Evolutionary conservation across 1,140 invertebrate species (phyloP).

Genomic region (Trinorchestia longiramus): DNA sequence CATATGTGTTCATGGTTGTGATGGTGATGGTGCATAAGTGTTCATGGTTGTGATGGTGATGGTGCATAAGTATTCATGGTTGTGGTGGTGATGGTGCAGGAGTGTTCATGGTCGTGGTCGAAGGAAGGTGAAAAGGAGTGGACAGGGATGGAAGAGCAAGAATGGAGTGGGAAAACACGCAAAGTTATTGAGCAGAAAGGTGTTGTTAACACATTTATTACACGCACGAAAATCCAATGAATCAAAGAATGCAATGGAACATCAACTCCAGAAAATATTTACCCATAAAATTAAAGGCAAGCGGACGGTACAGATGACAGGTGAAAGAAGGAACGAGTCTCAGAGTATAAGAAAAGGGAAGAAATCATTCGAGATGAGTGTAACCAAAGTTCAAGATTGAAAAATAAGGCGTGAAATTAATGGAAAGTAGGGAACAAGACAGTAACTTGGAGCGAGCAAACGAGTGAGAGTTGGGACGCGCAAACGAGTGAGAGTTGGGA

Average conservation of each 20-base stretch:
- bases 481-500: background rate
- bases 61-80: background rate
- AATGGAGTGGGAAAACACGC: background rate
- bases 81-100: background rate
- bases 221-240: background rate
- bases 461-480: background rate
- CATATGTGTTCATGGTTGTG: background rate
- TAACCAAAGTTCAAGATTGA: background rate
- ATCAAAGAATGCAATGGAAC: background rate
- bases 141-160: background rate
- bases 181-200: background rate
- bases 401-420: background rate
- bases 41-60: background rate
- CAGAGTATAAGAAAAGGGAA: background rate
- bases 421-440: too few relatives aligned
- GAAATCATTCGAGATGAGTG: background rate
- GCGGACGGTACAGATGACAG: background rate
- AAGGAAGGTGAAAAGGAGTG: background rate
- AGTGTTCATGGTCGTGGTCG: background rate
- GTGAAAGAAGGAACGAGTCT: background rate
- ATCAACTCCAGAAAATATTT: background rate
- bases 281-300: background rate
- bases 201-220: background rate
- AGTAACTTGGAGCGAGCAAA: background rate
- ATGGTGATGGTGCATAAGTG: background rate